Base-by-base conservation (phyloP, 2,113 vertebrate genomes). In the Pseudorectes ferrugineus region DNA sequence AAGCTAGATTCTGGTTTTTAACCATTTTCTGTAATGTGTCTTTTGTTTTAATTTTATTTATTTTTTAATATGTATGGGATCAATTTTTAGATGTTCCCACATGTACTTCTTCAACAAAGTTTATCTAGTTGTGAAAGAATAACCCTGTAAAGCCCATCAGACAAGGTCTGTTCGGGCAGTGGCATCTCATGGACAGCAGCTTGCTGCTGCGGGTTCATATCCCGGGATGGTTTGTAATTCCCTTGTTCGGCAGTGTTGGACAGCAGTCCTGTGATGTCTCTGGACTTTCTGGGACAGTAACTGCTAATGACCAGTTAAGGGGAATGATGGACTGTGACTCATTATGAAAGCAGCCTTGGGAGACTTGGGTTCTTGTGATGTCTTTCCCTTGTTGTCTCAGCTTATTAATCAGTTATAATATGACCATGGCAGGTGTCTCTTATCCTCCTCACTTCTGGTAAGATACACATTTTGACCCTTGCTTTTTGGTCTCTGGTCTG, bases 1-100 rank as follows among this genome's bases (percentile, higher is more conserved):
- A 80, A 77, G 5, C 18, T 83, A 11, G 14, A 46, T 76, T 45
- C 10, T 81, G 16, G 59, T 83, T 51, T 38, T 21, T 67, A 35
- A 71, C 5, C 0, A 0, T 21, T 62, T 87, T 52, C 7, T 7
- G n/a, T n/a, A 42, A 42, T 29, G 17, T 9, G 6, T n/a, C n/a
- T 26, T 55, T 49, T 48, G 8, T 24, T 66, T 70, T 14, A 33
- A 36, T 58, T 35, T 51, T 54, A 12, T 36, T 51, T 57, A 15
- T 80, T 13, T 70, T 67, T 59, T 35, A 14, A 42, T 12, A 31
- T 13, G 2, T 14, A 5, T 43, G 16, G 24, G 21, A 4, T 93
- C 23, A 33, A 8, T n/a, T 63, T 63, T 88, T 36, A 54, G 11
- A 4, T 72, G 8, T 70, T 73, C 58, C 17, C 18, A 11, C 19